Percentiles rank a stretch among this genome's conserved stretches.
These are phyloP conservation scores for Salvelinus namaycush DNA, from an alignment of 2,113 vertebrate genomes.

Conservation along the genomic window DNA sequence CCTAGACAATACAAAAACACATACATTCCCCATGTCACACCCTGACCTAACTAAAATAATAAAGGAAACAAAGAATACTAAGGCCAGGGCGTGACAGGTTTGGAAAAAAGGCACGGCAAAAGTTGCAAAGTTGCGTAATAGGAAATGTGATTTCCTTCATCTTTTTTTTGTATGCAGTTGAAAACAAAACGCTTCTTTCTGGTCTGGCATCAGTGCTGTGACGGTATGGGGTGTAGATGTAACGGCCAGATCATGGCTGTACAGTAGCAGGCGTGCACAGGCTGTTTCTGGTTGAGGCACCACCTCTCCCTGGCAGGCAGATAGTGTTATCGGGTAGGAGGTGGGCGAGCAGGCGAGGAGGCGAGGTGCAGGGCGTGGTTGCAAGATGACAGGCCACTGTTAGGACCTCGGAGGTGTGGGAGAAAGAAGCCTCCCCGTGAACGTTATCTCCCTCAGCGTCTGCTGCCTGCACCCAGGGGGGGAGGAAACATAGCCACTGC, in stretches of 20 bases:
- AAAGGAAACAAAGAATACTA: no score
- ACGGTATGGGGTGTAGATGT: not conserved
- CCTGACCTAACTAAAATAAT: no score
- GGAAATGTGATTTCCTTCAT: not conserved
- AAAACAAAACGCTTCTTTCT: no score
- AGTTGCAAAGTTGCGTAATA: not conserved
- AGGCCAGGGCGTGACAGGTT: no score
- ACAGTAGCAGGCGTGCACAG: not conserved
- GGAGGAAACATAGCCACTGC: not conserved
- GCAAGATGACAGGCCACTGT: not conserved
- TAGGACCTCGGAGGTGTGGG: not conserved
- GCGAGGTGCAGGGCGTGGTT: constrained; percentile 12
- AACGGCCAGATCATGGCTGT: not conserved
- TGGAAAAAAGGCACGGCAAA: not conserved
- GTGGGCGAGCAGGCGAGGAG: constrained; percentile 18
- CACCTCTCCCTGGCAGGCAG: constrained; percentile 34
- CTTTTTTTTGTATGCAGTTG: no score
- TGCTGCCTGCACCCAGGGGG: not conserved
- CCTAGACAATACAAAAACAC: no score
- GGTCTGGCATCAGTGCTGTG: no score
- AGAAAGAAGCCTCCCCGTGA: not conserved
- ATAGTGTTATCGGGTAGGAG: constrained; percentile 50
- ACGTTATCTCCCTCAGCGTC: not conserved
- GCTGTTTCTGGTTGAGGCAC: constrained; percentile 24
- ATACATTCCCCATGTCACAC: no score